phyloP scores from a whole-genome alignment of 2,888 invertebrate species.

The Tiliacea aurago region DNA sequence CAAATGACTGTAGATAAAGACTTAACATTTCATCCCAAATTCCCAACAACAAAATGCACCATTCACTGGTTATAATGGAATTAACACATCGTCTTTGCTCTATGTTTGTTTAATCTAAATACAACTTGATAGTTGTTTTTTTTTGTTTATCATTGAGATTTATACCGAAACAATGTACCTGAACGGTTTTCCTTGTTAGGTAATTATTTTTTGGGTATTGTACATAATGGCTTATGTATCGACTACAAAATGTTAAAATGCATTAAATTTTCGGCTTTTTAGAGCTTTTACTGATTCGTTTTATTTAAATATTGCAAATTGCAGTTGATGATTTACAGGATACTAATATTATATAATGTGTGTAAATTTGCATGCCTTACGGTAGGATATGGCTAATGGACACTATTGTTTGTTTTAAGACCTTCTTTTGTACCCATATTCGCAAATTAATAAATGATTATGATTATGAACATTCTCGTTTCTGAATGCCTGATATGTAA shows the following conservation, averaged over 20 bases:
- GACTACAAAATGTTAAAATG: background rate
- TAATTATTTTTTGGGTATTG: background rate
- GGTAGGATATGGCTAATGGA: too few species aligned
- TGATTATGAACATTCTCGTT: too few species aligned
- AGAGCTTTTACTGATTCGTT: too few species aligned
- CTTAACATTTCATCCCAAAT: too few species aligned
- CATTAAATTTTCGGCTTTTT: background rate
- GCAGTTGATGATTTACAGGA: too few species aligned
- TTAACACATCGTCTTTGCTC: background rate
- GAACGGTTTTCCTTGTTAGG: slow-evolving; percentile 44
- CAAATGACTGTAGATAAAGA: background rate
- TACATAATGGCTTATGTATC: slow-evolving; percentile 5
- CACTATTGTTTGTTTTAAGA: too few species aligned
- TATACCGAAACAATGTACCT: slow-evolving; percentile 52
- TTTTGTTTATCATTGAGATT: slow-evolving; percentile 1
- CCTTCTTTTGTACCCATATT: too few species aligned
- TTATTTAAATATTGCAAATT: too few species aligned
- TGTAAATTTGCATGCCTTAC: too few species aligned
- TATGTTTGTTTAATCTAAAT: slow-evolving; percentile 1
- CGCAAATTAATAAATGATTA: too few species aligned
- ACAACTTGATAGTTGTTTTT: background rate
- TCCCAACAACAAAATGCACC: background rate
- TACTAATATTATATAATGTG: too few species aligned
- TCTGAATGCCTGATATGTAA: too few species aligned
- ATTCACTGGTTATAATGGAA: background rate